phyloP scores from a whole-genome alignment of 2,888 invertebrate species.

The Sphinx pinastri region DNA sequence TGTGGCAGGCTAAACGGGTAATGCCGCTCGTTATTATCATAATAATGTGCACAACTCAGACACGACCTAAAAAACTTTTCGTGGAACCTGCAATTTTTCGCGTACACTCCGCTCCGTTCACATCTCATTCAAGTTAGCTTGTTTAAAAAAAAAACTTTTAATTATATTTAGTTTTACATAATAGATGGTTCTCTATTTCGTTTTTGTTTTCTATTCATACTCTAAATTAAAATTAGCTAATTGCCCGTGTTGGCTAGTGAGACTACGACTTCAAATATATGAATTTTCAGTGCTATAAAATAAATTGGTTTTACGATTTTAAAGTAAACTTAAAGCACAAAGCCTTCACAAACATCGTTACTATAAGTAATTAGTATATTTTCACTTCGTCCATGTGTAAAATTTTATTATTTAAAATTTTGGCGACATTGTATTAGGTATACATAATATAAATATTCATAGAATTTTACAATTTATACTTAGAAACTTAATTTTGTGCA shows the following conservation, averaged over 20 bases:
- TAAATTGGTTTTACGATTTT: not conserved
- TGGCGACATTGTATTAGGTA: no score
- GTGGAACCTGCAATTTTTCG: conserved; percentile 57
- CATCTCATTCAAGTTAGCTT: conserved; percentile 33
- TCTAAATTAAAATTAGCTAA: conserved; percentile 10
- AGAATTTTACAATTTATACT: no score
- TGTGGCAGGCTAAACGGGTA: conserved; percentile 69
- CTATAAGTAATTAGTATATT: no score
- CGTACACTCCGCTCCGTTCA: conserved; percentile 39
- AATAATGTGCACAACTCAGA: conserved; percentile 68
- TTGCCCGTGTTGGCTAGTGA: not conserved
- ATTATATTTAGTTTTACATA: conserved; percentile 27
- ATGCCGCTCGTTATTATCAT: conserved; percentile 74
- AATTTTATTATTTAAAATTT: no score
- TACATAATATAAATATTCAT: no score
- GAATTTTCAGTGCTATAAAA: no score
- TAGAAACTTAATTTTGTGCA: no score
- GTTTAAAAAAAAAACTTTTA: conserved; percentile 25
- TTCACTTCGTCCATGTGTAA: no score
- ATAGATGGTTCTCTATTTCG: conserved; percentile 7
- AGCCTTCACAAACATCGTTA: no score
- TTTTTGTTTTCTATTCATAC: not conserved
- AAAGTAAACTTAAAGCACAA: not conserved
- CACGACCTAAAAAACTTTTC: conserved; percentile 49
- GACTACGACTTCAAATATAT: not conserved